These are phyloP conservation scores for Drosophila paracracens DNA, from an alignment of 2,888 invertebrate genomes.

Conservation along the genomic window DNA sequence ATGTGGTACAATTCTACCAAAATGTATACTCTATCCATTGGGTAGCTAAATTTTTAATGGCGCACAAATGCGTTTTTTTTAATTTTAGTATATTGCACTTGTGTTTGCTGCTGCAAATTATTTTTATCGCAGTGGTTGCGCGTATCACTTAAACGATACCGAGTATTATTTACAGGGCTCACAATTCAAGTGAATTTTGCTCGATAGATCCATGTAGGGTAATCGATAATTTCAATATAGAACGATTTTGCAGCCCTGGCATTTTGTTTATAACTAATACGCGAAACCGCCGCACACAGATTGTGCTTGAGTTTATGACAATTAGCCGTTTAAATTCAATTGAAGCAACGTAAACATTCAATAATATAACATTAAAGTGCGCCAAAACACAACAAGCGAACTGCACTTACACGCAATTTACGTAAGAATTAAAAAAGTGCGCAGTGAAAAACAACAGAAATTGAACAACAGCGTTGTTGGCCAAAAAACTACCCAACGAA, in stretches of 20 bases:
- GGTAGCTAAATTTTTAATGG: neutral
- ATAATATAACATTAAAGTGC: conserved; percentile 16
- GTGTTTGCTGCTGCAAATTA: neutral
- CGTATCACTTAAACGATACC: conserved; percentile 5
- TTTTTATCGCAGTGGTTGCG: neutral
- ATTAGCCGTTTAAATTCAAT: conserved; percentile 41
- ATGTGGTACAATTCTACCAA: neutral
- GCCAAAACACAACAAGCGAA: conserved; percentile 1
- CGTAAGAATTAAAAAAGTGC: conserved; percentile 57
- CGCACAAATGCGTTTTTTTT: neutral
- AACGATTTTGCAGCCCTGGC: conserved; percentile 30
- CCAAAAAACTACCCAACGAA: conserved; percentile 34
- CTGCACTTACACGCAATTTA: conserved; percentile 37
- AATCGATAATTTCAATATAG: conserved; percentile 22
- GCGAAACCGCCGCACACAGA: conserved; percentile 43
- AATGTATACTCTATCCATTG: neutral
- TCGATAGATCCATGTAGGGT: conserved; percentile 3
- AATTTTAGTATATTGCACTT: neutral
- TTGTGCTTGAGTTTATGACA: conserved; percentile 17
- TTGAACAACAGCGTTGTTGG: conserved; percentile 27
- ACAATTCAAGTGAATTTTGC: neutral
- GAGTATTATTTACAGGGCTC: conserved; percentile 25
- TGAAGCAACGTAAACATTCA: conserved; percentile 26
- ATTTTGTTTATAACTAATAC: conserved; percentile 67
- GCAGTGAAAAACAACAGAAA: conserved; percentile 38